These are phyloP conservation scores for Gracilinanus agilis DNA, from an alignment of 2,113 vertebrate genomes.

Conservation along the genomic window DNA sequence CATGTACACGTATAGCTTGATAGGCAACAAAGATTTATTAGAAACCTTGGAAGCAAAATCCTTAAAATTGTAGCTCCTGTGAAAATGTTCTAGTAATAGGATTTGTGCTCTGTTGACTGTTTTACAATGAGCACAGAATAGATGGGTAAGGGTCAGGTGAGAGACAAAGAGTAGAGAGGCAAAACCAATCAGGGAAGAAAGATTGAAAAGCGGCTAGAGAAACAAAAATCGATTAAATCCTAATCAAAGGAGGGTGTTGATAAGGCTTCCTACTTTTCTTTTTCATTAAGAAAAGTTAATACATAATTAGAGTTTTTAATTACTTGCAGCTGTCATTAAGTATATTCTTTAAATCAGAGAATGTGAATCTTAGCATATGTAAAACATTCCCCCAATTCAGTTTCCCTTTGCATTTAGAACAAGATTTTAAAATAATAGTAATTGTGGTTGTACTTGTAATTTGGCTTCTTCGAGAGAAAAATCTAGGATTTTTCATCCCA, in stretches of 20 bases:
- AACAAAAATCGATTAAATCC: slow-evolving; percentile 58
- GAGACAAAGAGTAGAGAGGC: slow-evolving; percentile 73
- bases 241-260: slow-evolving; percentile 48
- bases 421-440: background rate
- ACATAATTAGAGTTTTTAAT: slow-evolving; percentile 56
- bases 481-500: background rate
- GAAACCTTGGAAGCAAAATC: slow-evolving; percentile 58
- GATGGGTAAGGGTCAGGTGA: slow-evolving; percentile 69
- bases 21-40: slow-evolving; percentile 31
- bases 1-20: background rate
- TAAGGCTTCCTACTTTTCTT: slow-evolving; percentile 20
- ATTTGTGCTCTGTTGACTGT: slow-evolving; percentile 43
- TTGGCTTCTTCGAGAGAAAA: background rate
- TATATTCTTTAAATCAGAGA: slow-evolving; percentile 52
- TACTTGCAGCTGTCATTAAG: slow-evolving; percentile 53
- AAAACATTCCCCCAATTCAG: background rate
- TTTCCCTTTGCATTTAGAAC: slow-evolving; percentile 15
- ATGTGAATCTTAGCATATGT: slow-evolving; percentile 30
- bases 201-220: slow-evolving; percentile 65
- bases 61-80: slow-evolving; percentile 51
- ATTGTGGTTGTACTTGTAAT: background rate
- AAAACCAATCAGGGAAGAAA: slow-evolving; percentile 68
- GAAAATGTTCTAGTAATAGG: slow-evolving; percentile 29
- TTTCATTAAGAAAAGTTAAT: slow-evolving; percentile 47
- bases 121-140: slow-evolving; percentile 58